Conservation (phyloP, 1,140 invertebrate genomes). For the Drosophila sproati region DNA sequence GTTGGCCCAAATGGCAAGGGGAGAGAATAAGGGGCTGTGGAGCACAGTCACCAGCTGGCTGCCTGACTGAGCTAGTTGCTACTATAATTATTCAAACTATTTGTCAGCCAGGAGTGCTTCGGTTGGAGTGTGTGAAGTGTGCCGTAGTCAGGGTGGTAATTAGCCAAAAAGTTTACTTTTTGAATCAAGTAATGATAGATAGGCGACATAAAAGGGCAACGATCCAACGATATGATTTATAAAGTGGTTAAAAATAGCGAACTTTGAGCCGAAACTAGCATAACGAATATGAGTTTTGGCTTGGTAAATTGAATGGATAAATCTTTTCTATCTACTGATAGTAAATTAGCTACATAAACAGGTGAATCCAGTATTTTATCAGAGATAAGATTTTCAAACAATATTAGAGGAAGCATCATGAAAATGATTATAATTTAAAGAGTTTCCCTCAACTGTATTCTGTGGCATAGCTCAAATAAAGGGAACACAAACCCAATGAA, state of each 20-base stretch:
- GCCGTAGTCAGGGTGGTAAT: constrained; percentile 54
- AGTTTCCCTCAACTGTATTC: no score
- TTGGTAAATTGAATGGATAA: no score
- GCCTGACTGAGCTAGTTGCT: constrained; percentile 47
- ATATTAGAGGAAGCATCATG: no score
- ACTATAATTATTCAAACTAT: constrained; percentile 78
- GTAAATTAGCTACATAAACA: no score
- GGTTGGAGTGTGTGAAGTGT: constrained; percentile 7
- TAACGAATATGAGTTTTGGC: no score
- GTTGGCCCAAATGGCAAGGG: constrained; percentile 15
- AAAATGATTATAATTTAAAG: no score
- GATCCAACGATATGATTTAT: constrained; percentile 21
- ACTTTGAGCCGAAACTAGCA: neutral
- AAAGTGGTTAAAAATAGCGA: neutral
- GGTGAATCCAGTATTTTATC: no score
- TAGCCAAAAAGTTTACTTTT: constrained; percentile 59
- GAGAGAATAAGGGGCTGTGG: neutral
- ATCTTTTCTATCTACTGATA: no score
- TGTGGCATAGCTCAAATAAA: no score
- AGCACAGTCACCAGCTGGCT: constrained; percentile 11
- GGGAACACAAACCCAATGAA: neutral
- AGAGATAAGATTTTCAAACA: no score
- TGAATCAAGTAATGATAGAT: constrained; percentile 16
- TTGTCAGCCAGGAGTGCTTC: constrained; percentile 53
- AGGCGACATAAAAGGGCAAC: constrained; percentile 24